These are phyloP conservation scores for Elephantulus edwardii DNA, from an alignment of 2,113 vertebrate genomes.

Conservation along the genomic window DNA sequence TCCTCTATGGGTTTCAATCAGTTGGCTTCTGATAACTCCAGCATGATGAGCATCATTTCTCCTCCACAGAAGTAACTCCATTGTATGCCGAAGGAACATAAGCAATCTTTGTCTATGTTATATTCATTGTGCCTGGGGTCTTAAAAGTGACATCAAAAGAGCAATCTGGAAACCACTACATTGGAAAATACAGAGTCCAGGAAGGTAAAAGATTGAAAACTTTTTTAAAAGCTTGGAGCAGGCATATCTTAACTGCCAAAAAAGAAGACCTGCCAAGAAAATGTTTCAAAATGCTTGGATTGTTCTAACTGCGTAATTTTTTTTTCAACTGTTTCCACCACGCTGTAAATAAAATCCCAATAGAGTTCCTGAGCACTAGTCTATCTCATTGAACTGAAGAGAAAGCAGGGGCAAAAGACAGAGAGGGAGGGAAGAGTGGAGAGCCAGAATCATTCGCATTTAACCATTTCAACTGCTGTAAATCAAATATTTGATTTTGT, in stretches of 20 bases:
- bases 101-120: not conserved
- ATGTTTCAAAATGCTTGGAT: constrained; percentile 71
- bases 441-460: constrained; percentile 21
- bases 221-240: constrained; percentile 38
- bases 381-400: not conserved
- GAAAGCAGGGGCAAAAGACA: not conserved
- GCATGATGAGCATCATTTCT: not conserved
- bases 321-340: constrained; percentile 64
- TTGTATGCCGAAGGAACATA: constrained; percentile 24
- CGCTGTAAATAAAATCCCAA: constrained; percentile 63
- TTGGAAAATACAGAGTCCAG: constrained; percentile 25
- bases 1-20: not conserved
- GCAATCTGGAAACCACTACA: constrained; percentile 59
- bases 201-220: constrained; percentile 55
- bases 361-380: not conserved
- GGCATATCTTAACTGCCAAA: constrained; percentile 55
- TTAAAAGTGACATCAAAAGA: constrained; percentile 55
- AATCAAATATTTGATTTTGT: constrained; percentile 69
- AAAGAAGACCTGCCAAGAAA: constrained; percentile 54
- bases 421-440: not conserved
- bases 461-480: constrained; percentile 60
- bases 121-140: constrained; percentile 30
- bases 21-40: constrained; percentile 1
- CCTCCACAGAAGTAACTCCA: not conserved
- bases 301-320: constrained; percentile 43